phyloP scores from a whole-genome alignment of 1,140 invertebrate genomes.

The Halesus radiatus region DNA sequence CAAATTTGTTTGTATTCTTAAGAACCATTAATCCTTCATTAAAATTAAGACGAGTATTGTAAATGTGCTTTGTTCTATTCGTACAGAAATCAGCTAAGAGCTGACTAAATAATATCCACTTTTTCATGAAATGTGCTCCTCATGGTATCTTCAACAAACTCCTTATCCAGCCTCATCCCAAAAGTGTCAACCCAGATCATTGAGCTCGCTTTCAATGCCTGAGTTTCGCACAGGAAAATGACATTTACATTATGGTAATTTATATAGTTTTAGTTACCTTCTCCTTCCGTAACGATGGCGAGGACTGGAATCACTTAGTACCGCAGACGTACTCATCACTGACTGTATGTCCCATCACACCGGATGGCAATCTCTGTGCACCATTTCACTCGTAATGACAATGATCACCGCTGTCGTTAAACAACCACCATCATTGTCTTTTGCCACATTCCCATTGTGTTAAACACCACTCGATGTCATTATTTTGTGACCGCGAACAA shows the following conservation, averaged over 20 bases:
- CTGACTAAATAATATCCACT: too few species aligned
- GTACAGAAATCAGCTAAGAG: too few species aligned
- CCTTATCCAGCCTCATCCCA: too few species aligned
- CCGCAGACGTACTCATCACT: slow-evolving; percentile 51
- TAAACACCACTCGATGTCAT: background rate
- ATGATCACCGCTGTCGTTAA: background rate
- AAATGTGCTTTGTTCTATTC: too few species aligned
- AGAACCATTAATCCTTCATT: too few species aligned
- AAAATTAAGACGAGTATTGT: too few species aligned
- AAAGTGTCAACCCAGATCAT: too few species aligned
- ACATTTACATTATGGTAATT: background rate
- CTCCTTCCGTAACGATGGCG: slow-evolving; percentile 49
- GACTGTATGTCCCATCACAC: slow-evolving; percentile 45
- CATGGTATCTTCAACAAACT: too few species aligned
- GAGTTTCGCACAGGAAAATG: too few species aligned
- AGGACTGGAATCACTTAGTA: slow-evolving; percentile 52
- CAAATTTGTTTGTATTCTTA: too few species aligned
- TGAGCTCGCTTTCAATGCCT: too few species aligned
- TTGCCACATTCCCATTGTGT: slow-evolving; percentile 3
- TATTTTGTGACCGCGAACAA: background rate
- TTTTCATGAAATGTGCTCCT: too few species aligned
- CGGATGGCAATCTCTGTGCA: slow-evolving; percentile 11
- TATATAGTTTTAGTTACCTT: slow-evolving; percentile 37
- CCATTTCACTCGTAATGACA: slow-evolving; percentile 13
- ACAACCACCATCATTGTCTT: background rate